phyloP scores from a whole-genome alignment of 2,113 vertebrate species.

The Phalacrocorax brasilianus region DNA sequence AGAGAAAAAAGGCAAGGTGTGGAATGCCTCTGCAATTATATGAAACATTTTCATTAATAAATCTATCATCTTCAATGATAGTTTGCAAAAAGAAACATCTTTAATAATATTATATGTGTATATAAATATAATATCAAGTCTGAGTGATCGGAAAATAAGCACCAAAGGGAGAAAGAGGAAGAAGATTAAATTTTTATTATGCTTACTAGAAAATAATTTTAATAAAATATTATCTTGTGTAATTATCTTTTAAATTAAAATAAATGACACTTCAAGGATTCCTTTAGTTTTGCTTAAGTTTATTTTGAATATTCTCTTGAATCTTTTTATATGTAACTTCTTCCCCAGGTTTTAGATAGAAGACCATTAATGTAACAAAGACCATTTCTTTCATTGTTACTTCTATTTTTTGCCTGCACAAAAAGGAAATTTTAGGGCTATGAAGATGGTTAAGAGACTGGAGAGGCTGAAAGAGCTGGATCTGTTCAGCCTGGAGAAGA shows the following conservation, averaged over 20 bases:
- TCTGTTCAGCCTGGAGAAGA: not conserved
- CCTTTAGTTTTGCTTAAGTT: not conserved
- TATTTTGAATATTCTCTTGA: not conserved
- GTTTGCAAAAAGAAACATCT: not conserved
- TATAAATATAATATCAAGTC: not conserved
- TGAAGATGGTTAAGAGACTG: not conserved
- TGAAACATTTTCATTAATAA: not conserved
- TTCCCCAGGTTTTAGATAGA: not conserved
- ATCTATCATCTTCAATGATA: not conserved
- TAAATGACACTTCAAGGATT: not conserved
- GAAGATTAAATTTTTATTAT: not conserved
- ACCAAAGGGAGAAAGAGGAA: not conserved
- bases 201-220: not conserved
- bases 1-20: not conserved
- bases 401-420: not conserved
- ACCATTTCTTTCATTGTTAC: not conserved
- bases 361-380: not conserved
- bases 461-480: not conserved
- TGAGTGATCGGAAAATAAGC: not conserved
- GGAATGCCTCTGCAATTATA: not conserved
- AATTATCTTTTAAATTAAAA: not conserved
- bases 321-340: not conserved
- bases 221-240: not conserved
- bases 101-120: not conserved
- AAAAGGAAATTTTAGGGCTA: not conserved